Conservation (phyloP, 2,113 vertebrate species). For the Rhea pennata region DNA sequence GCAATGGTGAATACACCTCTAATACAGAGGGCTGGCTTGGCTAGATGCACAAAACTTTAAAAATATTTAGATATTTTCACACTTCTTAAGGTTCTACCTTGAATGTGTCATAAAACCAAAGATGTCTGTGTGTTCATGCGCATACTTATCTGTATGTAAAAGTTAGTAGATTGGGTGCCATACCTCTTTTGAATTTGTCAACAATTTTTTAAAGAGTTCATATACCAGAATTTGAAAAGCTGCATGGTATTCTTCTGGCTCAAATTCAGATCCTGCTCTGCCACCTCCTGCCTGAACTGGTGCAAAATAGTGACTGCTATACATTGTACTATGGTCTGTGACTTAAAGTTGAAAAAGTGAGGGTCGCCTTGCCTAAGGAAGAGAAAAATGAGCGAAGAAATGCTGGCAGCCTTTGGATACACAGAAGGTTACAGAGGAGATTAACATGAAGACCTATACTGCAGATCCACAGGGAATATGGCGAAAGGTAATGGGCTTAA, state of each 20-base stretch:
- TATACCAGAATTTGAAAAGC: background rate
- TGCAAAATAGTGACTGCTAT: rapidly evolving
- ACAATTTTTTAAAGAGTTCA: background rate
- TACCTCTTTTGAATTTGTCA: background rate
- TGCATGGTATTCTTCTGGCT: background rate
- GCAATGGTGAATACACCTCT: background rate
- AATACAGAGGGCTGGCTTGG: background rate
- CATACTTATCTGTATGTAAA: background rate
- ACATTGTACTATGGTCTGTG: background rate
- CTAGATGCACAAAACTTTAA: background rate
- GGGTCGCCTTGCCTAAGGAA: background rate
- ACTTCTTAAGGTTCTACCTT: background rate
- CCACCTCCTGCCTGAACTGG: background rate
- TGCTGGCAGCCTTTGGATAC: background rate
- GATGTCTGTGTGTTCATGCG: background rate
- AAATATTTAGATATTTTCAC: background rate
- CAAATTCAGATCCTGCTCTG: background rate
- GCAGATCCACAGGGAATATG: background rate
- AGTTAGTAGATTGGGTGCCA: background rate
- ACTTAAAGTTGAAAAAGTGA: background rate
- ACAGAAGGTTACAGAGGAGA: background rate
- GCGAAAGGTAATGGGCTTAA: background rate
- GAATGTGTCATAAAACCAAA: background rate
- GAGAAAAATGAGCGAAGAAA: background rate
- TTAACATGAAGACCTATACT: background rate